Conservation (phyloP, 1,140 invertebrate species). For the Drosophila funebris region DNA sequence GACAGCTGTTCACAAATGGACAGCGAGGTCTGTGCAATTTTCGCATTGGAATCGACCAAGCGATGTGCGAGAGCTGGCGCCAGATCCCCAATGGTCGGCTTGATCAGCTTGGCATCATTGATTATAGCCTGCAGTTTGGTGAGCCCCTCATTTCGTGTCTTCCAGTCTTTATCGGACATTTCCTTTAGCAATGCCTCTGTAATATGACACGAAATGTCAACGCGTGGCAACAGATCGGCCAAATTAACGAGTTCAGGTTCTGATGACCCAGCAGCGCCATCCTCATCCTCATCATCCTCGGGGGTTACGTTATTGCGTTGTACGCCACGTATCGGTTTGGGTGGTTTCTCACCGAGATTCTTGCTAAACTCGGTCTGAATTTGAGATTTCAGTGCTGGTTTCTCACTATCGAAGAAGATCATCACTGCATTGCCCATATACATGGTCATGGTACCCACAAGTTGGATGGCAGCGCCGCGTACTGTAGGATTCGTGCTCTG, state of each 20-base stretch:
- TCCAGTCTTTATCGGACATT: constrained; percentile 97
- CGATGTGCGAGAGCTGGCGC: constrained; percentile 90
- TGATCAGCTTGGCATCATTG: constrained; percentile 91
- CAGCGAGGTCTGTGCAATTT: constrained; percentile 92
- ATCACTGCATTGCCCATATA: constrained; percentile 91
- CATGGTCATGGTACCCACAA: constrained; percentile 88
- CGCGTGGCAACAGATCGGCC: constrained; percentile 89
- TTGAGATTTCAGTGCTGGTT: constrained; percentile 92
- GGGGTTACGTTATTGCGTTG: constrained; percentile 44
- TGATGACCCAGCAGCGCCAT: constrained; percentile 84
- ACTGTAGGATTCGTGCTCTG: constrained; percentile 93
- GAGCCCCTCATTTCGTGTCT: constrained; percentile 86
- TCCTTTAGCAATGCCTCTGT: constrained; percentile 92
- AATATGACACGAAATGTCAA: constrained; percentile 94
- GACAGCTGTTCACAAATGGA: constrained; percentile 92
- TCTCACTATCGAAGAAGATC: constrained; percentile 94
- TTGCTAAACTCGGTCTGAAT: constrained; percentile 95
- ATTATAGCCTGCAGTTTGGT: constrained; percentile 85
- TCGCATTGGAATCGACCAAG: constrained; percentile 95
- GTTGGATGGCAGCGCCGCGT: constrained; percentile 88
- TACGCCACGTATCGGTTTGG: constrained; percentile 88
- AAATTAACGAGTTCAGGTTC: constrained; percentile 85
- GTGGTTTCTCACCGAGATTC: constrained; percentile 88
- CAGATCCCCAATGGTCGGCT: constrained; percentile 92
- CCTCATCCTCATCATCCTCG: constrained; percentile 85